Conservation (phyloP, 2,888 invertebrate genomes). For the Drosophila atroscutellata region DNA sequence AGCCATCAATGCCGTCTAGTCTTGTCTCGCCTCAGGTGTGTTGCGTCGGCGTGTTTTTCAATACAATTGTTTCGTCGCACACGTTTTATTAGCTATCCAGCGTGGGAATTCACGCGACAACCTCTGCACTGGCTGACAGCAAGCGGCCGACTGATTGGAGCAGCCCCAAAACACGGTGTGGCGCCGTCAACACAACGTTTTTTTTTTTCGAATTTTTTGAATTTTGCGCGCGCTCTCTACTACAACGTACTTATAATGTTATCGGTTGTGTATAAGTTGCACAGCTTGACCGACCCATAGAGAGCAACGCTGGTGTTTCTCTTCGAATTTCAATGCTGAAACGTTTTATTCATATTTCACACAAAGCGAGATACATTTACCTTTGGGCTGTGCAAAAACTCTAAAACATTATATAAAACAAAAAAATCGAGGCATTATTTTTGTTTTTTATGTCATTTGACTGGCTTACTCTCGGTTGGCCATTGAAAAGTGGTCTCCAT, state of each 20-base stretch:
- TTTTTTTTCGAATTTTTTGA: constrained; percentile 26
- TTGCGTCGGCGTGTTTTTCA: constrained; percentile 41
- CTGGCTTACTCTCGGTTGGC: not conserved
- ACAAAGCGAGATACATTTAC: not conserved
- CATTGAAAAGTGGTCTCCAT: not conserved
- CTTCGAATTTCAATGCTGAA: constrained; percentile 25
- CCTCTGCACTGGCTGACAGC: constrained; percentile 60
- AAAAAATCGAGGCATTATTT: not conserved
- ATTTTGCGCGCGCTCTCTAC: constrained; percentile 48
- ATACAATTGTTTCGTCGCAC: constrained; percentile 41
- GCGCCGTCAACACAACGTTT: constrained; percentile 8
- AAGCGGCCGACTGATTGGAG: constrained; percentile 64
- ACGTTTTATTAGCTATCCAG: constrained; percentile 56
- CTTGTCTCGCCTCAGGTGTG: constrained; percentile 20
- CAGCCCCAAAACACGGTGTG: constrained; percentile 28
- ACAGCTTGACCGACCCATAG: constrained; percentile 1
- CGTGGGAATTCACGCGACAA: constrained; percentile 60
- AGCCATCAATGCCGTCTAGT: constrained; percentile 52
- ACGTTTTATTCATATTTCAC: not conserved
- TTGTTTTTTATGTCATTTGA: not conserved
- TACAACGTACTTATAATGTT: constrained; percentile 22
- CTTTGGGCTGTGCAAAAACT: not conserved
- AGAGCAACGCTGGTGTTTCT: constrained; percentile 20
- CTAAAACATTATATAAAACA: not conserved
- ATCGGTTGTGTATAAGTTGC: constrained; percentile 32